Evolutionary conservation across 1,140 invertebrate genomes (phyloP).

Genomic region (Procambarus virginalis): DNA sequence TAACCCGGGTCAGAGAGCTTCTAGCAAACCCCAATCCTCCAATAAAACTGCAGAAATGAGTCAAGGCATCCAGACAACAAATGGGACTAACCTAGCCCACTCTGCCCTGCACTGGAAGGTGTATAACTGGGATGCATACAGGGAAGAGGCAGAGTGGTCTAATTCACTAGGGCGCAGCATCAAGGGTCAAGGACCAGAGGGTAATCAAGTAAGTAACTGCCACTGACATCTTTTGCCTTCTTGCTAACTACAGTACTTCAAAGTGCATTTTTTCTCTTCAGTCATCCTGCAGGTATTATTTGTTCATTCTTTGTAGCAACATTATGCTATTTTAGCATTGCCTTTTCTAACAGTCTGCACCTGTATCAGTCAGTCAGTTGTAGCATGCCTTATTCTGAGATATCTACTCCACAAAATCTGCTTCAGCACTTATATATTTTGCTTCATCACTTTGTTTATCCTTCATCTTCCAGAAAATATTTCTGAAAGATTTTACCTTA

Average conservation of each 20-base stretch:
- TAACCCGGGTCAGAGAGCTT: slow-evolving; percentile 42
- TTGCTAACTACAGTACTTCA: background rate
- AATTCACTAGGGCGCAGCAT: slow-evolving; percentile 53
- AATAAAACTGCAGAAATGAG: slow-evolving; percentile 29
- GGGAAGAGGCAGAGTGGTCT: slow-evolving; percentile 59
- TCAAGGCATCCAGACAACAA: slow-evolving; percentile 28
- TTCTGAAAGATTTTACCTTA: background rate
- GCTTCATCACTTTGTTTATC: background rate
- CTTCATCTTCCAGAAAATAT: background rate
- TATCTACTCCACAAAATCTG: background rate
- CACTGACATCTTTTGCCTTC: background rate
- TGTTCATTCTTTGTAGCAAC: background rate
- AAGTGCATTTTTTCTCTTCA: background rate
- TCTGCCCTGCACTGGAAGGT: slow-evolving; percentile 66
- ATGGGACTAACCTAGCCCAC: slow-evolving; percentile 56
- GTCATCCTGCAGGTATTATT: background rate
- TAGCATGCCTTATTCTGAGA: background rate
- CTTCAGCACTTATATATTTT: background rate
- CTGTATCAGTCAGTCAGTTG: background rate
- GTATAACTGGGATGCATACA: slow-evolving; percentile 60
- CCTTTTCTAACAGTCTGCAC: background rate
- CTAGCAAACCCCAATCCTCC: slow-evolving; percentile 35
- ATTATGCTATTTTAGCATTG: background rate
- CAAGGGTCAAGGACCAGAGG: slow-evolving; percentile 42
- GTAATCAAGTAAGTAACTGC: slow-evolving; percentile 55